These are phyloP conservation scores for Microctonus aethiopoides DNA, from an alignment of 2,888 invertebrate genomes.

Conservation along the genomic window DNA sequence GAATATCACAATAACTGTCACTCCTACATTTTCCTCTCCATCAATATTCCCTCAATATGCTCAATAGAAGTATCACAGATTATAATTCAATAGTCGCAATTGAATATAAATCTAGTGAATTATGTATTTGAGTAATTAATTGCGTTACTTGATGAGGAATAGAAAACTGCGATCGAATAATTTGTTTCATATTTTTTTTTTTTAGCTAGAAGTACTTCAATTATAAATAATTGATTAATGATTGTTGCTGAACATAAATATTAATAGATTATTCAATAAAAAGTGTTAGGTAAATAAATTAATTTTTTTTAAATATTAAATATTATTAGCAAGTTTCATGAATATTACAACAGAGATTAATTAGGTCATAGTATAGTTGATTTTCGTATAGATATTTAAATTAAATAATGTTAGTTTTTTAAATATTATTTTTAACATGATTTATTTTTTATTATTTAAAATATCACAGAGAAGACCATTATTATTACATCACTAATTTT, in stretches of 20 bases:
- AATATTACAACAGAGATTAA: too few relatives aligned
- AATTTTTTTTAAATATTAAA: not conserved
- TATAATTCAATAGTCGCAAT: not conserved
- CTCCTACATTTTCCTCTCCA: not conserved
- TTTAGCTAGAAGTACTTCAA: slow-evolving; percentile 45
- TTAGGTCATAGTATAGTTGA: not conserved
- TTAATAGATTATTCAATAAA: slow-evolving; percentile 29
- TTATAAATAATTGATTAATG: slow-evolving; percentile 53
- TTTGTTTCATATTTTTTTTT: slow-evolving; percentile 16
- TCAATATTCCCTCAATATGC: slow-evolving; percentile 28
- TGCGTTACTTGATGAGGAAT: not conserved
- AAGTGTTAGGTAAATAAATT: slow-evolving; percentile 18
- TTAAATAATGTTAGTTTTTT: not conserved
- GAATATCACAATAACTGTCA: not conserved
- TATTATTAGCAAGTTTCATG: not conserved
- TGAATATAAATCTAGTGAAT: not conserved
- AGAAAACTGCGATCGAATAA: not conserved
- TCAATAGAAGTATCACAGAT: slow-evolving; percentile 43
- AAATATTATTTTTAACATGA: not conserved
- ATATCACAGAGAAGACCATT: slow-evolving; percentile 41
- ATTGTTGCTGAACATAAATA: slow-evolving; percentile 25
- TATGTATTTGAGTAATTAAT: not conserved
- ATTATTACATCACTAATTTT: slow-evolving; percentile 59
- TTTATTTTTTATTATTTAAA: not conserved
- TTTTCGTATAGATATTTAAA: not conserved